Evolutionary conservation across 2,113 vertebrate species (phyloP).

Genomic region (Podiceps cristatus): DNA sequence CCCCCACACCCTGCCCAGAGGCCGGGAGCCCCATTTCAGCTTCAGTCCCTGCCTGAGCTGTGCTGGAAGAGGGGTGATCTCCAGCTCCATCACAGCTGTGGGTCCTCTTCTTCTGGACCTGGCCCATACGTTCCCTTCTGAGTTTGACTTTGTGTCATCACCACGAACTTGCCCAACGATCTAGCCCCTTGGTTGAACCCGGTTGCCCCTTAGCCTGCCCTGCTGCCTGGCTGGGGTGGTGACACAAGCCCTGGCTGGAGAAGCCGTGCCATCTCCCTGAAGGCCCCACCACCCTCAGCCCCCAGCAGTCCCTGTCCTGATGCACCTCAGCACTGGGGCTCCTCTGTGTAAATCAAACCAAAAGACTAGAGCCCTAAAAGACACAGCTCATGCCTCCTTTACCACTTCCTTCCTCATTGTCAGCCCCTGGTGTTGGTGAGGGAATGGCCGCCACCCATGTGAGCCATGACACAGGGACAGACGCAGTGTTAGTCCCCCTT

Average conservation of each 20-base stretch:
- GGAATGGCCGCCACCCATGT: neutral
- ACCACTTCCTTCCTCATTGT: neutral
- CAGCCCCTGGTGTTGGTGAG: neutral
- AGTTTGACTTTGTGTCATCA: neutral
- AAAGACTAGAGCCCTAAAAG: neutral
- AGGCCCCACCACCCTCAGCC: neutral
- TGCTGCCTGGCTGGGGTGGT: neutral
- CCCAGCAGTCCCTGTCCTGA: neutral
- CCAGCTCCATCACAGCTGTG: neutral
- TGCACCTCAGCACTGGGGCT: neutral
- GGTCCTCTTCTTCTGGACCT: neutral
- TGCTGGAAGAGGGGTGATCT: neutral
- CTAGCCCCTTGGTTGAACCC: neutral
- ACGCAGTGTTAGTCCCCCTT: neutral
- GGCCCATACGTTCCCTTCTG: fast-evolving
- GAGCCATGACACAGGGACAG: neutral
- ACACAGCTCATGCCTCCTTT: neutral
- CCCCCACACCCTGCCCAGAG: neutral
- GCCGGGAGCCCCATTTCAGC: neutral
- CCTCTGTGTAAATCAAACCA: neutral
- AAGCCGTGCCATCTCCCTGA: neutral
- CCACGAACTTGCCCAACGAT: neutral
- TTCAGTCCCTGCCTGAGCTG: neutral
- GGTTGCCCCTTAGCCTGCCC: neutral
- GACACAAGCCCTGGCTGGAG: neutral